Evolutionary conservation across 2,113 vertebrate species (phyloP).

Genomic region (Saiga tatarica): DNA sequence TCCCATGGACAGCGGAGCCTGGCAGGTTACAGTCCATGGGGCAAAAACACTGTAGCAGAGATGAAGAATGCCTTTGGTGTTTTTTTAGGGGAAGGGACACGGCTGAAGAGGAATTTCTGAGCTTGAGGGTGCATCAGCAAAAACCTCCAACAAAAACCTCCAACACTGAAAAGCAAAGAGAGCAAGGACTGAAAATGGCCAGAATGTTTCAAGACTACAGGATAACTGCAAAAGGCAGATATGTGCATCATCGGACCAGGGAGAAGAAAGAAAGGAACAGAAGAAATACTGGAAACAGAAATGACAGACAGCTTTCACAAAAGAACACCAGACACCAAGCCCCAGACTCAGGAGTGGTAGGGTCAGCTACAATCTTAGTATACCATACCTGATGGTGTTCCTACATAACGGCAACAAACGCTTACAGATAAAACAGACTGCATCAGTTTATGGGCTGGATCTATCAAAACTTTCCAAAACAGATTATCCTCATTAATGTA

Average conservation of each 20-base stretch:
- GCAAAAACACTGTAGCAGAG: background rate
- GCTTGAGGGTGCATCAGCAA: background rate
- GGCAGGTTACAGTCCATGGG: rapidly evolving
- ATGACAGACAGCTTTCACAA: background rate
- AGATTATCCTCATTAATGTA: background rate
- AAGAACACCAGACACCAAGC: background rate
- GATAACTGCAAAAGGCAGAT: background rate
- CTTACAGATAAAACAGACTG: background rate
- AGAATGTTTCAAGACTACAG: background rate
- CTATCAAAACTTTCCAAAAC: background rate
- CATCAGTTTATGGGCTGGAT: background rate
- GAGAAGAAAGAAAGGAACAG: background rate
- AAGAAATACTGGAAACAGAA: background rate
- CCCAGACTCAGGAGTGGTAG: background rate
- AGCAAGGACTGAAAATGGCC: background rate
- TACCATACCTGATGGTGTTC: too few species aligned
- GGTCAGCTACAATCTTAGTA: background rate
- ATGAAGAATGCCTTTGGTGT: background rate
- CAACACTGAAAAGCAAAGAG: background rate
- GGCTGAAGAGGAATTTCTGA: background rate
- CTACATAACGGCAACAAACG: background rate
- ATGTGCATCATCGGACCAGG: background rate
- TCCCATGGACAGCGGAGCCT: background rate
- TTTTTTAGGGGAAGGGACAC: rapidly evolving
- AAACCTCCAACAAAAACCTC: background rate